phyloP scores from a whole-genome alignment of 2,888 invertebrate genomes.

The Catonia carolina region DNA sequence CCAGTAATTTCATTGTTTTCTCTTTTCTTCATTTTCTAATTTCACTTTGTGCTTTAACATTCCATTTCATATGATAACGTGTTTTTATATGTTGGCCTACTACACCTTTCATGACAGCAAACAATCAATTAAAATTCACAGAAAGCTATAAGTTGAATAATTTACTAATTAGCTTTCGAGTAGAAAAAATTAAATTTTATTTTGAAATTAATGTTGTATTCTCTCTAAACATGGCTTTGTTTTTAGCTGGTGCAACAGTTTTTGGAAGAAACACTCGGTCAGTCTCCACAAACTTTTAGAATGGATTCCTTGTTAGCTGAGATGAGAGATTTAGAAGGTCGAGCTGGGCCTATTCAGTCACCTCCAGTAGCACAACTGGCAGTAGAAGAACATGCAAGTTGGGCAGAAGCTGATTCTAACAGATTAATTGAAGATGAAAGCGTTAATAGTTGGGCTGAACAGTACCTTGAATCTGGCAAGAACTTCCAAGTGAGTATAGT shows the following conservation, averaged over 20 bases:
- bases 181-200: too few species aligned
- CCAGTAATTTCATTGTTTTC: too few species aligned
- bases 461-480: conserved; percentile 48
- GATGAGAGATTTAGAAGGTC: conserved; percentile 66
- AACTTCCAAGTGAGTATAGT: conserved; percentile 41
- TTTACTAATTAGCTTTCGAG: too few species aligned
- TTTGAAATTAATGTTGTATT: too few species aligned
- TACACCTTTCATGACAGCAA: too few species aligned
- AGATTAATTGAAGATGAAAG: neutral
- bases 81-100: too few species aligned
- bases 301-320: conserved; percentile 82
- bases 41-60: too few species aligned
- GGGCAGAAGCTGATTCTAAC: conserved; percentile 19
- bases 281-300: conserved; percentile 69
- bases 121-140: too few species aligned
- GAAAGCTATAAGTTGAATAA: too few species aligned
- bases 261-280: conserved; percentile 50
- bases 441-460: conserved; percentile 45
- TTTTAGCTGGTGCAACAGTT: conserved; percentile 76
- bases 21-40: too few species aligned
- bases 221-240: too few species aligned
- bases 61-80: too few species aligned
- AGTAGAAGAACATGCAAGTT: conserved; percentile 27
- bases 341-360: conserved; percentile 22
- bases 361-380: conserved; percentile 28